A percentile compares a stretch with the other conserved stretches of the same genome.
Conservation (phyloP, 2,113 vertebrate genomes). For the Aphelocoma coerulescens region DNA sequence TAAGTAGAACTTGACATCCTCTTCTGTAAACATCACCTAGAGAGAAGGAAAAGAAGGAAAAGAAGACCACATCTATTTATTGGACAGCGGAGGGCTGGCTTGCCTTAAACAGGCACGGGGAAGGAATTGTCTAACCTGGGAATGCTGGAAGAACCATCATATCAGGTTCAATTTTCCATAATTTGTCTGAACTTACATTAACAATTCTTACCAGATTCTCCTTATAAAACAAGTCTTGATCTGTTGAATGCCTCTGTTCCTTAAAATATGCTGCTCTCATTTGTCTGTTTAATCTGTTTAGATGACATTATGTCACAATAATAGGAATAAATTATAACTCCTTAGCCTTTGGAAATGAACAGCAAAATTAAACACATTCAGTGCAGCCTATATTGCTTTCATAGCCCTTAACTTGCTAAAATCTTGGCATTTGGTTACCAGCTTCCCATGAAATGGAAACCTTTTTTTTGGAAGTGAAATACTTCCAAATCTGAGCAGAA, state of each 20-base stretch:
- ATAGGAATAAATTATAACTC: neutral
- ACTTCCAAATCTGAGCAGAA: neutral
- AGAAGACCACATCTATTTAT: neutral
- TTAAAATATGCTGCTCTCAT: neutral
- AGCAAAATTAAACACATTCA: neutral
- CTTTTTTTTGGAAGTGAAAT: neutral
- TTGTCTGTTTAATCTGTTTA: neutral
- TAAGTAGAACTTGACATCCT: constrained; percentile 88
- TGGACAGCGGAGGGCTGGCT: neutral
- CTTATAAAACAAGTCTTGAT: neutral
- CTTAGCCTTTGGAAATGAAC: neutral
- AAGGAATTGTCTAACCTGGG: neutral
- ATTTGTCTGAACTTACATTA: neutral
- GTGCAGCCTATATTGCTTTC: neutral
- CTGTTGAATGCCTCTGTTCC: neutral
- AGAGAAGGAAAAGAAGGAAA: neutral
- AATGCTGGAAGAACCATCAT: neutral
- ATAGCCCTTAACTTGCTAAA: neutral
- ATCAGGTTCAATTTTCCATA: neutral
- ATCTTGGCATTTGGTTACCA: neutral
- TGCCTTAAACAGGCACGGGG: fast-evolving
- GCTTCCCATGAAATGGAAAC: neutral
- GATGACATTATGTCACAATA: neutral
- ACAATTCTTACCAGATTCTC: neutral
- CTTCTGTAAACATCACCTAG: constrained; percentile 91